These are phyloP conservation scores for Leptinotarsa texana DNA, from an alignment of 1,140 invertebrate genomes.

Conservation along the genomic window DNA sequence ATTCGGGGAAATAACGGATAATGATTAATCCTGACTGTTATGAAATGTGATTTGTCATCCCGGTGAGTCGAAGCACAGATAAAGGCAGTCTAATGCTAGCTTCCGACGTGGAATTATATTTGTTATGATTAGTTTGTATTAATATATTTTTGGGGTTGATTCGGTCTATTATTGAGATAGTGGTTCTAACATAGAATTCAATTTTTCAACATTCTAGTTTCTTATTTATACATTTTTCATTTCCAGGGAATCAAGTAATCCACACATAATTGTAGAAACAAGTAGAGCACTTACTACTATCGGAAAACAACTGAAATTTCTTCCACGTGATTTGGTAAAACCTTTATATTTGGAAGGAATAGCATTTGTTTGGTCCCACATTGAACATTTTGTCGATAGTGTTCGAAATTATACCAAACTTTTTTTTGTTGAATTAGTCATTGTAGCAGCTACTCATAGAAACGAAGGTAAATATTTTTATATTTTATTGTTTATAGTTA, in stretches of 20 bases:
- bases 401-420: slow-evolving; percentile 34
- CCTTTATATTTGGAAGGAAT: slow-evolving; percentile 33
- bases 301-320: slow-evolving; percentile 32
- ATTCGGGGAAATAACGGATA: too few species aligned
- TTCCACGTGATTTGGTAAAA: slow-evolving; percentile 31
- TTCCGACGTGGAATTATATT: not conserved
- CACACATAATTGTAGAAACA: slow-evolving; percentile 32
- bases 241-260: slow-evolving; percentile 34
- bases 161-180: too few species aligned
- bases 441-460: slow-evolving; percentile 34
- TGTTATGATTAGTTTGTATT: slow-evolving; percentile 15
- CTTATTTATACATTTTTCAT: not conserved
- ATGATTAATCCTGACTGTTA: too few species aligned
- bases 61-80: too few species aligned
- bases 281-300: slow-evolving; percentile 30
- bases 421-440: slow-evolving; percentile 37
- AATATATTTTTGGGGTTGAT: too few species aligned
- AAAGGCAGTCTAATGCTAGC: slow-evolving; percentile 3
- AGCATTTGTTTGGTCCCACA: slow-evolving; percentile 33
- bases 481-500: too few species aligned
- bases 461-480: slow-evolving; percentile 27
- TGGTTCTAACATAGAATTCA: too few species aligned
- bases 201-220: too few species aligned
- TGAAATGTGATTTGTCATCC: too few species aligned
- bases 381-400: slow-evolving; percentile 36